A percentile compares a stretch with the other conserved stretches of the same genome.
Conservation (phyloP, 2,797 vertebrate species). For the Pseudocheirus occidentalis region DNA sequence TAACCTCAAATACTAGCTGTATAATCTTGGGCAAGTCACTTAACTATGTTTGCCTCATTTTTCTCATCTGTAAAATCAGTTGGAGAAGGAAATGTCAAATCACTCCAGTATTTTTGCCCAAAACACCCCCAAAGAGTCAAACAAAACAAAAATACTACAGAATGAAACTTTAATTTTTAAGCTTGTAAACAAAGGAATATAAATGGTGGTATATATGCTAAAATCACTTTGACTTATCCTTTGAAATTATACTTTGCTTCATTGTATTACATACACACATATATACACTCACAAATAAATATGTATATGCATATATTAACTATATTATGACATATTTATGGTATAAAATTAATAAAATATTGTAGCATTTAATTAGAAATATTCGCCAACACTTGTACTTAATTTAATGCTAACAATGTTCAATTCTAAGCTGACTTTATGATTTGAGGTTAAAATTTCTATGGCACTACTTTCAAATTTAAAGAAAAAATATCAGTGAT, state of each 20-base stretch:
- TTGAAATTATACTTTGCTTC: constrained; percentile 7
- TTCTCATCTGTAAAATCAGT: neutral
- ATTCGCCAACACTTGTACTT: constrained; percentile 41
- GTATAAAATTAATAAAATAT: neutral
- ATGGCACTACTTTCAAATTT: constrained; percentile 6
- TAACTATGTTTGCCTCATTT: neutral
- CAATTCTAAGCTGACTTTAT: constrained; percentile 33
- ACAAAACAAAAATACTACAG: neutral
- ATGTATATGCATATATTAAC: too few relatives aligned
- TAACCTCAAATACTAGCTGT: neutral
- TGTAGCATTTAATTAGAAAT: constrained; percentile 32
- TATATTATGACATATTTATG: neutral
- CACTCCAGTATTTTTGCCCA: neutral
- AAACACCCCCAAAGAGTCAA: neutral
- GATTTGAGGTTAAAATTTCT: constrained; percentile 43
- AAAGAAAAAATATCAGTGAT: constrained; percentile 7
- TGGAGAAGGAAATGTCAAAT: neutral
- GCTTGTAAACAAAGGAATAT: constrained; percentile 4
- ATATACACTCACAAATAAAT: neutral
- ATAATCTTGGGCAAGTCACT: neutral
- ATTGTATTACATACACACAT: constrained; percentile 4
- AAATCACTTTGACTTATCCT: constrained; percentile 8
- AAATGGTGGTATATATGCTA: neutral
- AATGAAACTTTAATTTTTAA: neutral
- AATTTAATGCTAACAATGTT: neutral